A percentile compares a stretch with the other conserved stretches of the same genome.
Conservation (phyloP, 1,140 invertebrate species). For the Aphelinus atriplicis region DNA sequence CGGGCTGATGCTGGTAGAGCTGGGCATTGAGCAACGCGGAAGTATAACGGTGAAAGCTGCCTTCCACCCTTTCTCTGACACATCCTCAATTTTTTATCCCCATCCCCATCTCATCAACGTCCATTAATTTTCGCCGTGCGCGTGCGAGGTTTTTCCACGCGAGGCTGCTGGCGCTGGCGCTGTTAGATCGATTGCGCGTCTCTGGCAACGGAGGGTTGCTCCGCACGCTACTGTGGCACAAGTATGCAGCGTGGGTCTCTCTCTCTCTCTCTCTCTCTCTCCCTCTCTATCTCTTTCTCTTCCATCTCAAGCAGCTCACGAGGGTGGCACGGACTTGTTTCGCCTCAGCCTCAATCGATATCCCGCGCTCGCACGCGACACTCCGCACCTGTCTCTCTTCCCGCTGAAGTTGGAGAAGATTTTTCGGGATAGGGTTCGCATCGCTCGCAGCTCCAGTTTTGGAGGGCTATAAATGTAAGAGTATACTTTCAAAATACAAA, state of each 20-base stretch:
- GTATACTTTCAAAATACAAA: too few relatives aligned
- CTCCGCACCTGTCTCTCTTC: conserved; percentile 6
- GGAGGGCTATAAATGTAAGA: too few relatives aligned
- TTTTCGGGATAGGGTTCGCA: too few relatives aligned
- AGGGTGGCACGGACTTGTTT: conserved; percentile 38
- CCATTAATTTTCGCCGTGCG: conserved; percentile 16
- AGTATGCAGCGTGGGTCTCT: neutral
- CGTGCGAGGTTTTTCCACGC: conserved; percentile 24
- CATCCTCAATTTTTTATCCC: conserved; percentile 11
- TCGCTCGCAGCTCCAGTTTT: too few relatives aligned
- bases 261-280: neutral
- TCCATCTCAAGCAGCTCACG: conserved; percentile 11
- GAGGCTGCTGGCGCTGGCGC: conserved; percentile 41
- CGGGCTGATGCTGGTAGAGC: too few relatives aligned
- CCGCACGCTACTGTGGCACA: conserved; percentile 23
- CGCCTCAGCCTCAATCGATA: conserved; percentile 42
- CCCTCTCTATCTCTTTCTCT: too few relatives aligned
- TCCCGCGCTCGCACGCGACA: conserved; percentile 29
- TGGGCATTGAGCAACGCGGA: too few relatives aligned
- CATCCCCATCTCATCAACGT: conserved; percentile 28
- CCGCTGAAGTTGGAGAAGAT: too few relatives aligned
- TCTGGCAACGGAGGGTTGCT: conserved; percentile 52
- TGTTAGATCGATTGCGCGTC: conserved; percentile 56
- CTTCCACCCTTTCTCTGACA: neutral
- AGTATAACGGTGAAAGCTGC: too few relatives aligned